phyloP scores from a whole-genome alignment of 2,113 vertebrate species.

The Percopsis transmontana region DNA sequence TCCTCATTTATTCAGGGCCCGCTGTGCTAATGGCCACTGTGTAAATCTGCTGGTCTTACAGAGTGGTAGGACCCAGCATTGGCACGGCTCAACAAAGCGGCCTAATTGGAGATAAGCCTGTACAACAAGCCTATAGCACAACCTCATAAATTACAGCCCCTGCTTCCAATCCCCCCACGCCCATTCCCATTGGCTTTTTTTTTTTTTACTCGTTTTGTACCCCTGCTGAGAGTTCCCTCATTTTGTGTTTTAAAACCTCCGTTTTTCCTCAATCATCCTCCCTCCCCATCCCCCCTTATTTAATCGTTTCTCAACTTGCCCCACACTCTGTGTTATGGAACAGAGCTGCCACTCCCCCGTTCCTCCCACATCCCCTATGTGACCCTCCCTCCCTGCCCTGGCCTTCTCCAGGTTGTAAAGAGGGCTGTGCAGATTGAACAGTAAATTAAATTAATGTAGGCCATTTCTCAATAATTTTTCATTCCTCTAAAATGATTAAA shows the following conservation, averaged over 20 bases:
- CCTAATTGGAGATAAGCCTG: constrained; percentile 79
- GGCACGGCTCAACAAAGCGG: constrained; percentile 69
- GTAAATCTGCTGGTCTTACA: constrained; percentile 69
- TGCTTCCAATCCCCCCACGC: constrained; percentile 28
- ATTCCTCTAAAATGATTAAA: constrained; percentile 91
- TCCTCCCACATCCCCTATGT: background rate
- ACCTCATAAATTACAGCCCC: constrained; percentile 71
- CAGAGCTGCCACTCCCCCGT: constrained; percentile 12
- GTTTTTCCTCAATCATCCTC: constrained; percentile 1
- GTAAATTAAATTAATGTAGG: constrained; percentile 90
- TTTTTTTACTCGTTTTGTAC: background rate
- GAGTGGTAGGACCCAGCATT: constrained; percentile 65
- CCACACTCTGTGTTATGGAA: background rate
- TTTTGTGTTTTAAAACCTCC: background rate
- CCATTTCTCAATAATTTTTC: constrained; percentile 90
- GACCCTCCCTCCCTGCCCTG: background rate
- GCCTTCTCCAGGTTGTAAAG: constrained; percentile 60
- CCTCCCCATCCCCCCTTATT: constrained; percentile 1
- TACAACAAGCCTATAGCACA: constrained; percentile 73
- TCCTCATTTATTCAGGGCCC: constrained; percentile 68
- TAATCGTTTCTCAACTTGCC: constrained; percentile 10
- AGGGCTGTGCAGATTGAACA: constrained; percentile 82
- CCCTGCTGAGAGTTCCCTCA: background rate
- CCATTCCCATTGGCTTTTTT: constrained; percentile 15
- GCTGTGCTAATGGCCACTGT: constrained; percentile 69